Evolutionary conservation across 1,140 invertebrate genomes (phyloP).

Genomic region (Drosophila lowei): DNA sequence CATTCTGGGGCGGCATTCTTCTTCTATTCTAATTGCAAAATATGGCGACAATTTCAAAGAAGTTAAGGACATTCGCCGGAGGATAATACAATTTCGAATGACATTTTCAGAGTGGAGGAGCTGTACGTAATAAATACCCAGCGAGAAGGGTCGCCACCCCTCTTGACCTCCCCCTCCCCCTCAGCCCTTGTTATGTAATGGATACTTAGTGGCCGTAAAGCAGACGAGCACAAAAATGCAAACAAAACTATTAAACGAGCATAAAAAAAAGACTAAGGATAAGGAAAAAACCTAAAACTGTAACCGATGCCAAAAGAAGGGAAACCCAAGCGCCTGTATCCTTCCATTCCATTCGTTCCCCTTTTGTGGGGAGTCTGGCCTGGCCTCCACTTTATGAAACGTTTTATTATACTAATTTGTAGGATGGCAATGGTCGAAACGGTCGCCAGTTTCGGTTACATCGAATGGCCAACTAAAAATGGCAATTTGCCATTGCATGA

Average conservation of each 20-base stretch:
- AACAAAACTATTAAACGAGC: slow-evolving; percentile 60
- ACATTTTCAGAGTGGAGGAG: slow-evolving; percentile 54
- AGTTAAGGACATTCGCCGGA: slow-evolving; percentile 70
- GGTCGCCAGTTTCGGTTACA: slow-evolving; percentile 78
- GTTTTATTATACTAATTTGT: slow-evolving; percentile 83
- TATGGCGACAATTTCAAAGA: slow-evolving; percentile 79
- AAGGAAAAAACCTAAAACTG: slow-evolving; percentile 25
- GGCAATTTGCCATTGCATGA: slow-evolving; percentile 78
- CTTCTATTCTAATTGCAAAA: slow-evolving; percentile 72
- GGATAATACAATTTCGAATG: slow-evolving; percentile 82
- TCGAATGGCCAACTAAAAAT: slow-evolving; percentile 79
- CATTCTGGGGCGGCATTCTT: slow-evolving; percentile 14
- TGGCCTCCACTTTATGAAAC: slow-evolving; percentile 77
- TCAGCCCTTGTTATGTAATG: slow-evolving; percentile 55
- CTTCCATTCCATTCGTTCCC: neutral
- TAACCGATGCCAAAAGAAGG: slow-evolving; percentile 31
- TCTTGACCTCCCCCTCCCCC: slow-evolving; percentile 36
- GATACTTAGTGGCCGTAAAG: slow-evolving; percentile 53
- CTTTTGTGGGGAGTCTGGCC: slow-evolving; percentile 10
- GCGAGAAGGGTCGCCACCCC: slow-evolving; percentile 12
- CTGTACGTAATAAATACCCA: slow-evolving; percentile 55
- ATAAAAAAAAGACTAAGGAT: slow-evolving; percentile 27
- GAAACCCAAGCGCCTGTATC: neutral
- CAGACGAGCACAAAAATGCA: slow-evolving; percentile 54
- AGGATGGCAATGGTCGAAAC: slow-evolving; percentile 68